phyloP scores from a whole-genome alignment of 2,113 vertebrate species.

The Gambusia holbrooki region DNA sequence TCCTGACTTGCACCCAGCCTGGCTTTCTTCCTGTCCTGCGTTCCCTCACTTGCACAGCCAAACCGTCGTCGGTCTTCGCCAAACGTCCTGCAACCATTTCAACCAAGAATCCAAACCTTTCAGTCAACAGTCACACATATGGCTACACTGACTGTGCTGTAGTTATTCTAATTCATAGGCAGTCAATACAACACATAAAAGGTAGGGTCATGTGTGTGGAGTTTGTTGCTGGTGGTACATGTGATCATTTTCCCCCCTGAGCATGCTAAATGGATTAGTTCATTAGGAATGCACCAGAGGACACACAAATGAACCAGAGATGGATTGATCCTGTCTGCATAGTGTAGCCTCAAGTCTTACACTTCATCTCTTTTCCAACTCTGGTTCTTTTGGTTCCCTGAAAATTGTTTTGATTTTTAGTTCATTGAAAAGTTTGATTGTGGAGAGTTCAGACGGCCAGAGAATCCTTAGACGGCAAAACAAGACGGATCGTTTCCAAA shows the following conservation, averaged over 20 bases:
- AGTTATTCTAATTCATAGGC: not conserved
- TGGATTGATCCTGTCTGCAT: constrained; percentile 64
- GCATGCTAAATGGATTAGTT: constrained; percentile 56
- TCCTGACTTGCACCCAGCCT: not conserved
- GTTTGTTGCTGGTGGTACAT: constrained; percentile 13
- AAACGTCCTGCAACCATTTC: not conserved
- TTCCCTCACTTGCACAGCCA: not conserved
- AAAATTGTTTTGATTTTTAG: not conserved
- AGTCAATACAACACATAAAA: constrained; percentile 28
- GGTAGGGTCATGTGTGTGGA: constrained; percentile 20
- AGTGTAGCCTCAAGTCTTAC: constrained; percentile 46
- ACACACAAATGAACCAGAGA: constrained; percentile 56
- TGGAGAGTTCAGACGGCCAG: not conserved
- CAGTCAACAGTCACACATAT: too few species aligned
- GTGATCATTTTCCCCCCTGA: constrained; percentile 20
- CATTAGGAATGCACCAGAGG: constrained; percentile 60
- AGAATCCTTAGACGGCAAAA: not conserved
- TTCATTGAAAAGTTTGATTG: not conserved
- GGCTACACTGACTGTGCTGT: not conserved
- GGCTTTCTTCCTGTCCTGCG: not conserved
- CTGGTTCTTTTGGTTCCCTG: not conserved
- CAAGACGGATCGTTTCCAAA: not conserved
- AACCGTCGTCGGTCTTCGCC: not conserved
- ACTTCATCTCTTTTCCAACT: constrained; percentile 52
- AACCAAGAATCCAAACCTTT: not conserved